These are phyloP conservation scores for Xestia c-nigrum DNA, from an alignment of 2,888 invertebrate species.

Conservation along the genomic window DNA sequence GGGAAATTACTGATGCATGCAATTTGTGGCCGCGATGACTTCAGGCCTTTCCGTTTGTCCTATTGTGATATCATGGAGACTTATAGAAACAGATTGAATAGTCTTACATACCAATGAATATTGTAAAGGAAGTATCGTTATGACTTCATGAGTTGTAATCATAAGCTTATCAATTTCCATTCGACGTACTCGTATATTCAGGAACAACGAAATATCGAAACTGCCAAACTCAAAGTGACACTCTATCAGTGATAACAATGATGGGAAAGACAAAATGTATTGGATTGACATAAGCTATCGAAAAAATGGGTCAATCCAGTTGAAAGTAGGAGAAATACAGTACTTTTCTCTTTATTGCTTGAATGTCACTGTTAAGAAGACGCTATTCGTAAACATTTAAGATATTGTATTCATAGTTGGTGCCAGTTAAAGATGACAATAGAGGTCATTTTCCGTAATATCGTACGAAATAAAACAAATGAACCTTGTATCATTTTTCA, in stretches of 20 bases:
- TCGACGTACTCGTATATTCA: not conserved
- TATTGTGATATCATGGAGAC: not conserved
- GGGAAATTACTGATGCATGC: constrained; percentile 50
- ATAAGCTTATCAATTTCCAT: not conserved
- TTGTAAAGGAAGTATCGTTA: not conserved
- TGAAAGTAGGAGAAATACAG: not conserved
- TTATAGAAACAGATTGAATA: not conserved
- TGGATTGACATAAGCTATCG: not conserved
- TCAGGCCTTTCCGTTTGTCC: constrained; percentile 4
- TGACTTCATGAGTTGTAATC: not conserved
- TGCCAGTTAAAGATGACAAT: too few relatives aligned
- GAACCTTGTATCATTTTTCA: too few relatives aligned
- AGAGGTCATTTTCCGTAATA: too few relatives aligned
- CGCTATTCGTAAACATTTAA: not conserved
- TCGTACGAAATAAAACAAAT: too few relatives aligned
- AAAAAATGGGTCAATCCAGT: not conserved
- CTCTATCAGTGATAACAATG: not conserved
- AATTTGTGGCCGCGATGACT: constrained; percentile 18
- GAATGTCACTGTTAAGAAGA: not conserved
- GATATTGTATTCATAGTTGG: not conserved
- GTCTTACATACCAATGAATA: not conserved
- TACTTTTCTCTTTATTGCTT: not conserved
- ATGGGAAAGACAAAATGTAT: too few relatives aligned
- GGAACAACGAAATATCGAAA: not conserved
- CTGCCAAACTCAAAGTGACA: not conserved